Evolutionary conservation across 2,797 vertebrate species (phyloP).

Genomic region (Knipowitschia caucasica): DNA sequence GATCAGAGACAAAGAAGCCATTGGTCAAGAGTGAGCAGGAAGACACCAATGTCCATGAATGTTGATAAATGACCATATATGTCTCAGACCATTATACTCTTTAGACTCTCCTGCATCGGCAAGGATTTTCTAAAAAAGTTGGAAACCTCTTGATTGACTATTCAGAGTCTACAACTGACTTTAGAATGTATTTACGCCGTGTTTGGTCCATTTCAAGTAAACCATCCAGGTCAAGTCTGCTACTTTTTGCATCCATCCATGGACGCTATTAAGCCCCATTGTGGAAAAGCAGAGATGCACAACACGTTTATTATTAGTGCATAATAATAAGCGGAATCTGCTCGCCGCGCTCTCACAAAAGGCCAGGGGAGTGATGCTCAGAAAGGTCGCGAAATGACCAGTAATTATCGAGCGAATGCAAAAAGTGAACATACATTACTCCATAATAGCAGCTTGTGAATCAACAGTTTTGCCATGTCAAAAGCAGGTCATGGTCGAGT

Average conservation of each 20-base stretch:
- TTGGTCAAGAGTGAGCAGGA: too few species aligned
- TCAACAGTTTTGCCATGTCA: conserved; percentile 9
- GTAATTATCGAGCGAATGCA: background rate
- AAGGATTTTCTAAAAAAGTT: too few species aligned
- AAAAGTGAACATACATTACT: conserved; percentile 12
- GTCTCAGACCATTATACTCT: too few species aligned
- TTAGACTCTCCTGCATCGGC: too few species aligned
- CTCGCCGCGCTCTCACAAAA: background rate
- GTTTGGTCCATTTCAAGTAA: too few species aligned
- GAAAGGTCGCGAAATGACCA: background rate
- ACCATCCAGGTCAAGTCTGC: background rate
- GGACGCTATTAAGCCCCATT: background rate
- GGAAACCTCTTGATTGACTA: too few species aligned
- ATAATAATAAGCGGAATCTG: background rate
- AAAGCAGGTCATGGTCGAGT: background rate
- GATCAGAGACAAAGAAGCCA: too few species aligned
- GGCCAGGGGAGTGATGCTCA: background rate
- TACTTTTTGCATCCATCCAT: background rate
- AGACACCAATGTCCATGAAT: too few species aligned
- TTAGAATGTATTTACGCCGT: too few species aligned
- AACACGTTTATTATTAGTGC: conserved; percentile 8
- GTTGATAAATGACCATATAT: too few species aligned
- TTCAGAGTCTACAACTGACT: too few species aligned
- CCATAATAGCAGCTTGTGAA: conserved; percentile 12
- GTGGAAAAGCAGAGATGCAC: background rate